Evolutionary conservation across 2,797 vertebrate species (phyloP).

Genomic region (Poliocrania exsul): DNA sequence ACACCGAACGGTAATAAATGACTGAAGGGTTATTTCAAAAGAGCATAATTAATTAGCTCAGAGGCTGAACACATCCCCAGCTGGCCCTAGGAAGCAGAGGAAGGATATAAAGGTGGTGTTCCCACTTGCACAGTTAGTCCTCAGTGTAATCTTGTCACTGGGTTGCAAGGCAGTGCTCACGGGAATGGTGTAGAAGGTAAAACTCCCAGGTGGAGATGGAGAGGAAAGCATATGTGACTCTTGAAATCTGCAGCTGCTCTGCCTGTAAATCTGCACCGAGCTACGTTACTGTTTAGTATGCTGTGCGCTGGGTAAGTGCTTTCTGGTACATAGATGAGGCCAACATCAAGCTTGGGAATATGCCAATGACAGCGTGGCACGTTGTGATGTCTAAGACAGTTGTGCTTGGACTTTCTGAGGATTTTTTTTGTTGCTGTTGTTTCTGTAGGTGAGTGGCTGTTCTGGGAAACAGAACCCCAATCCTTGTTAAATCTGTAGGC

Average conservation of each 20-base stretch:
- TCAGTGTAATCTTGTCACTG: not conserved
- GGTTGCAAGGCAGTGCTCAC: not conserved
- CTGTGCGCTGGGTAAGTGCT: not conserved
- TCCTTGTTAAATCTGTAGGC: not conserved
- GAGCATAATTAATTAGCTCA: conserved; percentile 34
- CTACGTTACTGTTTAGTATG: not conserved
- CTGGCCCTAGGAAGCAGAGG: not conserved
- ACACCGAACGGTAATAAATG: not conserved
- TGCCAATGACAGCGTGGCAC: not conserved
- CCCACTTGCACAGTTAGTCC: not conserved
- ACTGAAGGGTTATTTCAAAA: conserved; percentile 11
- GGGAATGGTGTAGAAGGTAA: not conserved
- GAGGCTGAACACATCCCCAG: not conserved
- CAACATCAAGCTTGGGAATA: not conserved
- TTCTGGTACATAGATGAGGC: not conserved
- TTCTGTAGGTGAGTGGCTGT: not conserved
- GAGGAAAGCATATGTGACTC: not conserved
- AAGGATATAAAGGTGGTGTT: conserved; percentile 1
- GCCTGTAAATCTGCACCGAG: not conserved
- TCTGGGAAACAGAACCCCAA: conserved; percentile 14
- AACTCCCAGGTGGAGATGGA: not conserved
- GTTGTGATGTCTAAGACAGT: not conserved
- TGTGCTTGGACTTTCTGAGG: not conserved
- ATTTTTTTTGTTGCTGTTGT: not conserved
- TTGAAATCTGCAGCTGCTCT: not conserved